phyloP scores from a whole-genome alignment of 2,888 invertebrate species.

The Nephrocerus scutellatus region DNA sequence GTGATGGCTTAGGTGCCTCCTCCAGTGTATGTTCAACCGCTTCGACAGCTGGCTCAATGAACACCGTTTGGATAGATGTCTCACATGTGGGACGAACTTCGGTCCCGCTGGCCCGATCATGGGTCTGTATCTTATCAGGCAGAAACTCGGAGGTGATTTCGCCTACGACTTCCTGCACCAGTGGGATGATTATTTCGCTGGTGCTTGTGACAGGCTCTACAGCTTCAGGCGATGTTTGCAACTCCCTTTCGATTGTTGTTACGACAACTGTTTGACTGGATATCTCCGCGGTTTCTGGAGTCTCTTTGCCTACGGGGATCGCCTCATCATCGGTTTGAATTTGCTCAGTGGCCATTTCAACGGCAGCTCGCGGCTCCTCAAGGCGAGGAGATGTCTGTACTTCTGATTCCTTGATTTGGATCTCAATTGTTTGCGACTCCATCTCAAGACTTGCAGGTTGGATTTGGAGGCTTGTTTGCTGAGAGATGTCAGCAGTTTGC shows the following conservation, averaged over 20 bases:
- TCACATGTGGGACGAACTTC: constrained; percentile 32
- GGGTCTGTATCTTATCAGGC: constrained; percentile 24
- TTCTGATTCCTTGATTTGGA: constrained; percentile 42
- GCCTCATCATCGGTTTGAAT: constrained; percentile 27
- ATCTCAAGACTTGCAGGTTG: constrained; percentile 34
- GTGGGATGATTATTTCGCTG: constrained; percentile 39
- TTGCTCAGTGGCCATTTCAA: constrained; percentile 32
- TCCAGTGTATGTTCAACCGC: constrained; percentile 21
- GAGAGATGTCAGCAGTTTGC: constrained; percentile 32
- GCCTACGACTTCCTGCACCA: constrained; percentile 44
- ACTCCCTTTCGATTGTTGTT: constrained; percentile 37
- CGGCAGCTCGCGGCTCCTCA: constrained; percentile 27
- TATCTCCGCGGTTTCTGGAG: constrained; percentile 33
- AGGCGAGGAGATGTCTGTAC: constrained; percentile 36
- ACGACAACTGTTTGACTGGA: constrained; percentile 37
- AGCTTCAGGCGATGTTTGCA: constrained; percentile 39
- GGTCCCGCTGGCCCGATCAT: constrained; percentile 34
- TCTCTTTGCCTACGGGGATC: neutral
- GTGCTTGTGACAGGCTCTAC: constrained; percentile 25
- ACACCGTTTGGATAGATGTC: constrained; percentile 30
- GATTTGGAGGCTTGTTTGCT: constrained; percentile 38
- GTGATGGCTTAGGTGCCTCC: constrained; percentile 21
- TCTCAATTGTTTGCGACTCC: constrained; percentile 40
- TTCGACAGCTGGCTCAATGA: constrained; percentile 18
- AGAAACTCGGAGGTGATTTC: constrained; percentile 39